Evolutionary conservation across 2,113 vertebrate species (phyloP).

Genomic region (Platysternon megacephalum): DNA sequence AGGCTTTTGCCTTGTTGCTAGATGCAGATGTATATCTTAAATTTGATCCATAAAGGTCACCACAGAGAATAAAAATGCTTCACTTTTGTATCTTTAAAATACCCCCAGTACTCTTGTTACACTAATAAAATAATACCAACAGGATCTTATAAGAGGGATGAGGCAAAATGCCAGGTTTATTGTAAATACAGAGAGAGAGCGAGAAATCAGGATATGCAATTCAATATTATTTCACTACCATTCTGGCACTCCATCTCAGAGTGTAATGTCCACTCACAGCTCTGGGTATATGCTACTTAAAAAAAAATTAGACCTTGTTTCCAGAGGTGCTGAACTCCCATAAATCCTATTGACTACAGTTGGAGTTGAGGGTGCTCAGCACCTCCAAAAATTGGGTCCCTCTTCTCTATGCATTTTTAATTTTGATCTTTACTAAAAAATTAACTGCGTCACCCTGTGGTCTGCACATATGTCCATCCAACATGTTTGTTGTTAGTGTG

Average conservation of each 20-base stretch:
- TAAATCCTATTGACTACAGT: not conserved
- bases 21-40: not conserved
- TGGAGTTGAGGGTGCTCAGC: not conserved
- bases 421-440: not conserved
- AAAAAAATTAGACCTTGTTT: not conserved
- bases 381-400: not conserved
- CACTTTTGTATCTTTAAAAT: not conserved
- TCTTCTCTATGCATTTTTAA: not conserved
- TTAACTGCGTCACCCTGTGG: not conserved
- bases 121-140: too few species aligned
- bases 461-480: not conserved
- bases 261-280: not conserved
- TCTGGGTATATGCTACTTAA: not conserved
- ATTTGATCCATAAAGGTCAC: not conserved
- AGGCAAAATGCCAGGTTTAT: too few species aligned
- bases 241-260: not conserved
- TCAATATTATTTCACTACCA: too few species aligned
- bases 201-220: too few species aligned
- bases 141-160: too few species aligned
- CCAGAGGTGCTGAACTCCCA: not conserved
- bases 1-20: conserved; percentile 7
- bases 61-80: not conserved
- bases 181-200: too few species aligned
- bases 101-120: not conserved
- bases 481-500: not conserved